A percentile compares a stretch with the other conserved stretches of the same genome.
Evolutionary conservation across 2,113 vertebrate genomes (phyloP).

Genomic region (Tragelaphus buxtoni): DNA sequence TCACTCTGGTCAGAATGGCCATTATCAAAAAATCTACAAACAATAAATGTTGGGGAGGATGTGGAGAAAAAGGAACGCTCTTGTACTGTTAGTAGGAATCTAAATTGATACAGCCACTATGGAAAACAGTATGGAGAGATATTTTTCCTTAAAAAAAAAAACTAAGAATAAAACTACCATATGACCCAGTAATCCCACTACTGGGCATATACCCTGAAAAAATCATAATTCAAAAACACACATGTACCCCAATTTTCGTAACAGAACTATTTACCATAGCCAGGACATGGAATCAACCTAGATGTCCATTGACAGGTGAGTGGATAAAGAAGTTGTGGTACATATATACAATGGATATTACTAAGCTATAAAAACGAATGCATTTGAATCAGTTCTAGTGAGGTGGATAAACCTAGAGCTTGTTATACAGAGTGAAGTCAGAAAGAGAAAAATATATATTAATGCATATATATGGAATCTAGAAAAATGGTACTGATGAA

Average conservation of each 20-base stretch:
- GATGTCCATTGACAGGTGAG: not conserved
- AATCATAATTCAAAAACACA: not conserved
- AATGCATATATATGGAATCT: not conserved
- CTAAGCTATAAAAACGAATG: not conserved
- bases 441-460: not conserved
- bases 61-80: not conserved
- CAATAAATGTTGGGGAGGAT: not conserved
- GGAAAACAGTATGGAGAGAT: not conserved
- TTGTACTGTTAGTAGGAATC: not conserved
- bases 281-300: not conserved
- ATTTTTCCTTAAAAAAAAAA: not conserved
- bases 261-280: not conserved
- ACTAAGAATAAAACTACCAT: not conserved
- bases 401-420: not conserved
- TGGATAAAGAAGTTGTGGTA: not conserved
- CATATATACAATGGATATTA: not conserved
- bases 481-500: not conserved
- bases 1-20: not conserved
- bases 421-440: not conserved
- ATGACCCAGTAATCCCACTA: not conserved
- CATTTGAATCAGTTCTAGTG: not conserved
- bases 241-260: not conserved
- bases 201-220: not conserved
- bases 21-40: not conserved
- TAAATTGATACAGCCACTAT: not conserved